Evolutionary conservation across 1,140 invertebrate species (phyloP).

Genomic region (Ceratosolen fusciceps): DNA sequence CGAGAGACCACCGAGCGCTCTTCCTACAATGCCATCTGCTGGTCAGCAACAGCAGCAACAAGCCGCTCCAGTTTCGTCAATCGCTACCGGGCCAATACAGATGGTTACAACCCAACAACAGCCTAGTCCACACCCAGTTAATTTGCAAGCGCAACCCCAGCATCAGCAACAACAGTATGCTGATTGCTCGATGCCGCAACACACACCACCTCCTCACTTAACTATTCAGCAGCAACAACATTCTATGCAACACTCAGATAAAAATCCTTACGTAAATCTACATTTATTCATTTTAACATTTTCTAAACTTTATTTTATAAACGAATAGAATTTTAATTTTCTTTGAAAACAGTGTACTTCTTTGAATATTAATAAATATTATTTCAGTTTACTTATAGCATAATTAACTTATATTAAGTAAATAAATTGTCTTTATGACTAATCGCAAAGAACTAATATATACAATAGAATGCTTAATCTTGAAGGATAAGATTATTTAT

Average conservation of each 20-base stretch:
- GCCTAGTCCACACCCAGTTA: slow-evolving; percentile 41
- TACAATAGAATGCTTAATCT: too few species aligned
- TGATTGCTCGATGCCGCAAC: slow-evolving; percentile 65
- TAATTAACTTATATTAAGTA: too few species aligned
- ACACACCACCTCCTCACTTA: slow-evolving; percentile 61
- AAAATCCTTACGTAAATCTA: slow-evolving; percentile 41
- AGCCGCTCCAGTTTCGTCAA: slow-evolving; percentile 45
- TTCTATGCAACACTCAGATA: slow-evolving; percentile 45
- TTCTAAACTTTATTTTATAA: too few species aligned
- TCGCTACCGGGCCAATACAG: not conserved
- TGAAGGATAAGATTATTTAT: too few species aligned
- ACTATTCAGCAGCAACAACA: slow-evolving; percentile 57
- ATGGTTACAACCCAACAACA: not conserved
- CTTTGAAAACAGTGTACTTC: too few species aligned
- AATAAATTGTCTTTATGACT: not conserved
- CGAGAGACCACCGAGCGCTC: slow-evolving; percentile 72
- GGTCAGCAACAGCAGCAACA: slow-evolving; percentile 58
- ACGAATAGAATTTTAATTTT: too few species aligned
- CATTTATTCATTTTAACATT: too few species aligned
- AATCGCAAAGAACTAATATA: not conserved
- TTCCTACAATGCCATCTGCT: slow-evolving; percentile 62
- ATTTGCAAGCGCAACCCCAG: slow-evolving; percentile 25
- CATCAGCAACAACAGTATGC: slow-evolving; percentile 60
- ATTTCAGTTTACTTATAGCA: too few species aligned
- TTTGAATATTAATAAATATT: too few species aligned